Evolutionary conservation across 2,888 invertebrate genomes (phyloP).

Genomic region (Tanytarsus gracilentus): DNA sequence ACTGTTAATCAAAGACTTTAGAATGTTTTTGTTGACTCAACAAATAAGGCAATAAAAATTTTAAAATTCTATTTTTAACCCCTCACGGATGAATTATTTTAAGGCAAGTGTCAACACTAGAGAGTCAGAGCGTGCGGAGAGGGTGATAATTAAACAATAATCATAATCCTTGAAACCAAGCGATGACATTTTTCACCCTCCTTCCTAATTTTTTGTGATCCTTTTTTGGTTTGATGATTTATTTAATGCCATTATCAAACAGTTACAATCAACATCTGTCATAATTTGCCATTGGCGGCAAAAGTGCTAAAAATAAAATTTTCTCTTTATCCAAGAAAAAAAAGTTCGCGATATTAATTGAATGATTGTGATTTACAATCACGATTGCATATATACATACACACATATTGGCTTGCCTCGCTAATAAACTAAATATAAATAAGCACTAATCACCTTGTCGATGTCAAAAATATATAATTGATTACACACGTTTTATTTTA

Average conservation of each 20-base stretch:
- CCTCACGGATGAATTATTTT: background rate
- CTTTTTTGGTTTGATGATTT: constrained; percentile 2
- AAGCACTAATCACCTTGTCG: constrained; percentile 8
- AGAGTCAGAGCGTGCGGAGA: background rate
- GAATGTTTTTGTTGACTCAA: constrained; percentile 22
- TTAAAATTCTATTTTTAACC: constrained; percentile 6
- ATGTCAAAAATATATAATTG: constrained; percentile 10
- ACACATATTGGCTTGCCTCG: background rate
- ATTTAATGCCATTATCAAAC: constrained; percentile 4
- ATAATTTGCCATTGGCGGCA: background rate
- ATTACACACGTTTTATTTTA: constrained; percentile 5
- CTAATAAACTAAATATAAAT: background rate
- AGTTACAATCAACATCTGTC: constrained; percentile 21
- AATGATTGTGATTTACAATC: too few relatives aligned
- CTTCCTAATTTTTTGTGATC: background rate
- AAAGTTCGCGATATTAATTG: too few relatives aligned
- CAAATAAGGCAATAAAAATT: background rate
- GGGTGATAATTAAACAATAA: constrained; percentile 29
- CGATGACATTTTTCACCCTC: constrained; percentile 15
- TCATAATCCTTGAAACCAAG: constrained; percentile 28
- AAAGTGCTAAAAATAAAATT: background rate
- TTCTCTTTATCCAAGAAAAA: too few relatives aligned
- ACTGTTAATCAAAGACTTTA: constrained; percentile 4
- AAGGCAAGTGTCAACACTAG: constrained; percentile 22
- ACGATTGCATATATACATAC: too few relatives aligned